phyloP scores from a whole-genome alignment of 1,140 invertebrate genomes.

The Mamestra configurata region DNA sequence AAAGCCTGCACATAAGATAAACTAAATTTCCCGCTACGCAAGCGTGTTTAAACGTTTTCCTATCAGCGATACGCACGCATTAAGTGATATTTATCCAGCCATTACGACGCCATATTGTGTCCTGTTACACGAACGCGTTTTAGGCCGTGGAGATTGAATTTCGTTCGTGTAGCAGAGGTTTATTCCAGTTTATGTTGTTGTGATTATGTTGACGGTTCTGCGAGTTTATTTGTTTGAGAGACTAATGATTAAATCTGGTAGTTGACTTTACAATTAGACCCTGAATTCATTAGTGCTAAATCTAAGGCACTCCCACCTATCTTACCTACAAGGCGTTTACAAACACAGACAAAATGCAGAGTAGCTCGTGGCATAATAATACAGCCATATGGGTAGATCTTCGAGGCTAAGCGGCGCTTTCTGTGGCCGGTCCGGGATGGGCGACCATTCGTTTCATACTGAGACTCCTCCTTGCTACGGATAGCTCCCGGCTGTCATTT shows the following conservation, averaged over 20 bases:
- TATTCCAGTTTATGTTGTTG: slow-evolving; percentile 4
- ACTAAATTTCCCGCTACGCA: not conserved
- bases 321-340: no score
- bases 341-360: no score
- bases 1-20: not conserved
- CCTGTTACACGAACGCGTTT: slow-evolving; percentile 21
- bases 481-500: no score
- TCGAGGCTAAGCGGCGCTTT: no score
- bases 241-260: not conserved
- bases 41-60: slow-evolving; percentile 20
- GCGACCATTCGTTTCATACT: no score
- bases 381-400: no score
- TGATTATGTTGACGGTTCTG: not conserved
- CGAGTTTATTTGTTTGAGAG: not conserved
- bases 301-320: no score
- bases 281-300: no score
- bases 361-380: no score
- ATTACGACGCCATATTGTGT: slow-evolving; percentile 34
- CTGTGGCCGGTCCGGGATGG: no score
- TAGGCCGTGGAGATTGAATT: slow-evolving; percentile 10
- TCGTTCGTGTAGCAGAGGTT: slow-evolving; percentile 24
- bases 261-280: not conserved
- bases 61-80: slow-evolving; percentile 17
- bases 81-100: slow-evolving; percentile 35
- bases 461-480: no score